Evolutionary conservation across 2,113 vertebrate genomes (phyloP).

Genomic region (Mormoops blainvillei): DNA sequence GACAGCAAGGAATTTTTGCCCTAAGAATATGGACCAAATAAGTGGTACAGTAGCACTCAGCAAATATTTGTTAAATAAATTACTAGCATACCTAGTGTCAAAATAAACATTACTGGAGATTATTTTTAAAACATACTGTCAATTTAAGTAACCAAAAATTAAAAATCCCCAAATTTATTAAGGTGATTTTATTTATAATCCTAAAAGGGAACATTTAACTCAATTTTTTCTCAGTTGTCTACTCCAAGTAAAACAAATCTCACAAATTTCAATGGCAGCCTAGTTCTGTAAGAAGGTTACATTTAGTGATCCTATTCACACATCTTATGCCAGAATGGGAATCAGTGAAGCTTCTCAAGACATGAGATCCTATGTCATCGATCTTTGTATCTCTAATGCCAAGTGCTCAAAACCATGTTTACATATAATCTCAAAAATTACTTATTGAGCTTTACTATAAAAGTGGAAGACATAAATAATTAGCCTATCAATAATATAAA

Average conservation of each 20-base stretch:
- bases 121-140: background rate
- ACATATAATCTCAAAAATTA: background rate
- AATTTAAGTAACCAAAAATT: background rate
- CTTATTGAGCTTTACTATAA: background rate
- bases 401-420: background rate
- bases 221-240: background rate
- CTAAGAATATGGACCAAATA: background rate
- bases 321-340: background rate
- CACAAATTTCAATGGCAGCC: background rate
- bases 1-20: background rate
- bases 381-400: background rate
- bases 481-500: background rate
- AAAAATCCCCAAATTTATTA: background rate
- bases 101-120: background rate
- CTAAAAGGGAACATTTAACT: background rate
- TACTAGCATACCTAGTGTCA: background rate
- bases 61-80: slow-evolving; percentile 3
- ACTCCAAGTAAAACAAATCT: background rate
- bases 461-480: background rate
- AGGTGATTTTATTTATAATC: background rate
- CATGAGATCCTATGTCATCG: background rate
- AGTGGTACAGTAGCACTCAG: background rate
- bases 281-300: background rate
- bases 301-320: background rate
- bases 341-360: background rate